Conservation (phyloP, 1,140 invertebrate species). For the Drosophila pruinosa region DNA sequence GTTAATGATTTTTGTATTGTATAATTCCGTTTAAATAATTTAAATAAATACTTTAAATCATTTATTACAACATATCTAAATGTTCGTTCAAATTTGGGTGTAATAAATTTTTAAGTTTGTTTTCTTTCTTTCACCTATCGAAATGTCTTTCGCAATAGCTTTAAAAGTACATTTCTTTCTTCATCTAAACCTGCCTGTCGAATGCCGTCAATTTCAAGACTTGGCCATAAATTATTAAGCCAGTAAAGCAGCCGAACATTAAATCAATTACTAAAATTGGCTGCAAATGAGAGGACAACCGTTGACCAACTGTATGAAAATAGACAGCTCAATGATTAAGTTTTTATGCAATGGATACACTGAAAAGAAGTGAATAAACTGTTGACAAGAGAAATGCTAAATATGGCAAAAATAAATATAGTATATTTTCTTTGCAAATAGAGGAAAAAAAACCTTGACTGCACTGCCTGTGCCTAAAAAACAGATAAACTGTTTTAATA, state of each 20-base stretch:
- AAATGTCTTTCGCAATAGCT: background rate
- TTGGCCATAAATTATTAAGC: background rate
- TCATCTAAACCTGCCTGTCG: background rate
- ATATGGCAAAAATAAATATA: background rate
- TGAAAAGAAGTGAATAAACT: background rate
- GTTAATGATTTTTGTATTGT: background rate
- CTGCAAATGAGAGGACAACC: constrained; percentile 36
- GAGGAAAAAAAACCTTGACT: background rate
- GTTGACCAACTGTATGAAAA: background rate
- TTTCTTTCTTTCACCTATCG: too few relatives aligned
- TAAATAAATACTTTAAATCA: background rate
- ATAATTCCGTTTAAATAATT: background rate
- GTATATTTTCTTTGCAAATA: background rate
- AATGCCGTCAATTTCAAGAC: too few relatives aligned
- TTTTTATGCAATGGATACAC: background rate
- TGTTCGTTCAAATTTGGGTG: too few relatives aligned
- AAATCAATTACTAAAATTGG: constrained; percentile 41
- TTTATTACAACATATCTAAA: background rate
- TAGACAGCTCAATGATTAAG: background rate
- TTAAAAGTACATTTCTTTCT: background rate
- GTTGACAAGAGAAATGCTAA: background rate
- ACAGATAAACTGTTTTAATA: background rate
- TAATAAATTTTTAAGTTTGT: too few relatives aligned
- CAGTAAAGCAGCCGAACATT: constrained; percentile 42
- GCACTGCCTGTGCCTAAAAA: background rate